Conservation (phyloP, 2,888 invertebrate genomes). For the Nipponacmea schrenckii region DNA sequence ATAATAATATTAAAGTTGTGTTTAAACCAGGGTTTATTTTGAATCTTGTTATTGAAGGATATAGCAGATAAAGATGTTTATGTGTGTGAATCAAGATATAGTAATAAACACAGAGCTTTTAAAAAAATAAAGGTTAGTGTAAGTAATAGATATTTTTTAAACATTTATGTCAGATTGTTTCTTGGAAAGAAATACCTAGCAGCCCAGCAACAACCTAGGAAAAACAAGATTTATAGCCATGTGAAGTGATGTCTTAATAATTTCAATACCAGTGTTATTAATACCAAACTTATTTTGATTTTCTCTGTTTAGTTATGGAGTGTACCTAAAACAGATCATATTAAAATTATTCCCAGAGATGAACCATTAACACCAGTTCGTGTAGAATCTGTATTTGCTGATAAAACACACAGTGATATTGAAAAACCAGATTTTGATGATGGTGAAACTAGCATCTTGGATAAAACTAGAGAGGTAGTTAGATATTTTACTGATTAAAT, state of each 20-base stretch:
- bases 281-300: no score
- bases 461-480: constrained; percentile 77
- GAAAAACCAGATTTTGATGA: constrained; percentile 82
- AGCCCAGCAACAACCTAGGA: background rate
- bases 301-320: constrained; percentile 68
- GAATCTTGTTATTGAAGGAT: constrained; percentile 68
- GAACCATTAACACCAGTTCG: constrained; percentile 84
- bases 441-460: constrained; percentile 84
- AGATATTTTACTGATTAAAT: no score
- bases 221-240: no score
- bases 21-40: no score
- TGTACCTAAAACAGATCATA: constrained; percentile 75
- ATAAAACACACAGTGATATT: constrained; percentile 65
- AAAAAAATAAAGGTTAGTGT: constrained; percentile 81
- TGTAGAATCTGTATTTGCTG: constrained; percentile 92
- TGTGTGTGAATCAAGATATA: constrained; percentile 96
- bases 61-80: constrained; percentile 93
- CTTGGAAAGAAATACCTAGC: background rate
- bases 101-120: constrained; percentile 84
- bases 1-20: no score
- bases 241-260: no score
- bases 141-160: background rate
- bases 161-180: background rate
- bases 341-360: constrained; percentile 77
- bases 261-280: no score